These are phyloP conservation scores for Spodoptera littoralis DNA, from an alignment of 2,888 invertebrate genomes.

Conservation along the genomic window DNA sequence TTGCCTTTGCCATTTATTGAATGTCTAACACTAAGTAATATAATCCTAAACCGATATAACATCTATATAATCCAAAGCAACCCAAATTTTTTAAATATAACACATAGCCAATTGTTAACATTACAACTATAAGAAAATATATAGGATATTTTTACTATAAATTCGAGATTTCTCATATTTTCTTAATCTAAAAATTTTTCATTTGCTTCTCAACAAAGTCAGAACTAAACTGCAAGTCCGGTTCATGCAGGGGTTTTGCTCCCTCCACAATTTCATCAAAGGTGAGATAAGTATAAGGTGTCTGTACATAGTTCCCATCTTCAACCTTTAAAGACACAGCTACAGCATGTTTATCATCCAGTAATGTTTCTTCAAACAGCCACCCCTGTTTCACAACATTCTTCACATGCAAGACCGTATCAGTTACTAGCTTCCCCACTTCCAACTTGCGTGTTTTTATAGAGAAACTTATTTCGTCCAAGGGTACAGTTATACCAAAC, in stretches of 20 bases:
- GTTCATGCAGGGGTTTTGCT: constrained; percentile 77
- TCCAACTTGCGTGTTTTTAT: constrained; percentile 88
- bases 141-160: constrained; percentile 16
- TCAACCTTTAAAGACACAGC: constrained; percentile 90
- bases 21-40: constrained; percentile 34
- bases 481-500: constrained; percentile 93
- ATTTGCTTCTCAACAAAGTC: constrained; percentile 89
- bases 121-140: constrained; percentile 36
- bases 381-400: constrained; percentile 89
- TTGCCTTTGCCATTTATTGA: constrained; percentile 43
- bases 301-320: constrained; percentile 58
- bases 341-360: constrained; percentile 93
- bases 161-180: constrained; percentile 35
- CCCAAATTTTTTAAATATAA: constrained; percentile 20
- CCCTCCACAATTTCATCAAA: constrained; percentile 90
- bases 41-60: constrained; percentile 39
- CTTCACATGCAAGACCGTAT: constrained; percentile 91
- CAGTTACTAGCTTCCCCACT: constrained; percentile 81
- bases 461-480: constrained; percentile 93
- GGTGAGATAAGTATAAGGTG: constrained; percentile 86
- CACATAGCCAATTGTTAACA: constrained; percentile 26
- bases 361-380: constrained; percentile 95
- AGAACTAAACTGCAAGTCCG: constrained; percentile 88
- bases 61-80: constrained; percentile 50
- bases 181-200: constrained; percentile 53